Conservation (phyloP, 2,888 invertebrate species). For the Lamellibrachia satsuma region DNA sequence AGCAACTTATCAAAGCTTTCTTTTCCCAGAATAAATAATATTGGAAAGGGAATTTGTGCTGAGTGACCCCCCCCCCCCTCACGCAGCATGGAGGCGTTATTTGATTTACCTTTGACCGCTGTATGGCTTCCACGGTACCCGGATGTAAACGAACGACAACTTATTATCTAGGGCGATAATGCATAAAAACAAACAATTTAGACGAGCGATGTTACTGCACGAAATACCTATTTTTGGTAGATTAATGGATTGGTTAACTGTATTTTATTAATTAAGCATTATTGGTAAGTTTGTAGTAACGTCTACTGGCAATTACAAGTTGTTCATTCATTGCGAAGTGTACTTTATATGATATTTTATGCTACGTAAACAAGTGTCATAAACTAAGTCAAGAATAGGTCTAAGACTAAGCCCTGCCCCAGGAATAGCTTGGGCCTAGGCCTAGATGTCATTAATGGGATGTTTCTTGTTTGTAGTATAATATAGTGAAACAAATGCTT, state of each 20-base stretch:
- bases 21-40: too few species aligned
- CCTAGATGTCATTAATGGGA: neutral
- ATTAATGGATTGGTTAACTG: neutral
- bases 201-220: neutral
- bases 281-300: neutral
- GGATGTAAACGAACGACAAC: neutral
- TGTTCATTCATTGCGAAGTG: neutral
- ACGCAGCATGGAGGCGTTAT: neutral
- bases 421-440: neutral
- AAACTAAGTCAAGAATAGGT: neutral
- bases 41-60: neutral
- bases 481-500: too few species aligned
- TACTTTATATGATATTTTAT: constrained; percentile 6
- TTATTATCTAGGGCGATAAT: constrained; percentile 6
- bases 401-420: too few species aligned
- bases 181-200: constrained; percentile 10
- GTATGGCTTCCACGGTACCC: neutral
- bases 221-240: neutral
- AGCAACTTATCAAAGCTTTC: too few species aligned
- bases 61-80: neutral
- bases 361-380: constrained; percentile 13
- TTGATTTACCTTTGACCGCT: neutral
- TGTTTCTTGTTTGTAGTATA: too few species aligned
- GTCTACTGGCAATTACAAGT: neutral
- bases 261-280: neutral